Conservation (phyloP, 2,113 vertebrate genomes). For the Copsychus sechellarum region DNA sequence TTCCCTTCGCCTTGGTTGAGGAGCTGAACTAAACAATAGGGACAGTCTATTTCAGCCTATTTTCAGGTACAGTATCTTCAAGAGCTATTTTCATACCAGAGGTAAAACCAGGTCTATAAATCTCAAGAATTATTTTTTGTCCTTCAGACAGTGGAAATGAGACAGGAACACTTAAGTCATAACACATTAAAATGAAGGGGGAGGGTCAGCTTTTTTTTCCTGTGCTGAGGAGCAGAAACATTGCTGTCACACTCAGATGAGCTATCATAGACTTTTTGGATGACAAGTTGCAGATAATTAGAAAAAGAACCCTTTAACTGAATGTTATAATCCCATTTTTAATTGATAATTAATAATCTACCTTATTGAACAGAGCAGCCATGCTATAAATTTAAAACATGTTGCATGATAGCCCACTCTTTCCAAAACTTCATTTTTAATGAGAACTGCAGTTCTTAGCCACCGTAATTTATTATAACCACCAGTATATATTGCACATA, state of each 20-base stretch:
- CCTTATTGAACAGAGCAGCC: neutral
- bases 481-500: neutral
- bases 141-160: conserved; percentile 19
- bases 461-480: neutral
- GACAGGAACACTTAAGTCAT: conserved; percentile 32
- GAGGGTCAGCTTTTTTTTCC: neutral
- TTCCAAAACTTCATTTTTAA: conserved; percentile 27
- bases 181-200: conserved; percentile 53
- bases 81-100: conserved; percentile 35
- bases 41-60: conserved; percentile 23
- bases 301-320: conserved; percentile 11
- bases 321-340: conserved; percentile 23
- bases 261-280: conserved; percentile 24
- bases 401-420: neutral
- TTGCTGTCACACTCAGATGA: neutral
- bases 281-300: conserved; percentile 48
- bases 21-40: conserved; percentile 8
- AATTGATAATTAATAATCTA: conserved; percentile 49
- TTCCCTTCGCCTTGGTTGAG: neutral
- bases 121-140: neutral
- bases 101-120: conserved; percentile 19
- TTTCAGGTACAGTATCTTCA: conserved; percentile 12
- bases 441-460: neutral
- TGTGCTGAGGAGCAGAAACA: conserved; percentile 12
- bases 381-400: conserved; percentile 43